Base-by-base conservation (phyloP, 1,140 invertebrate species). In the Penaeus vannamei region DNA sequence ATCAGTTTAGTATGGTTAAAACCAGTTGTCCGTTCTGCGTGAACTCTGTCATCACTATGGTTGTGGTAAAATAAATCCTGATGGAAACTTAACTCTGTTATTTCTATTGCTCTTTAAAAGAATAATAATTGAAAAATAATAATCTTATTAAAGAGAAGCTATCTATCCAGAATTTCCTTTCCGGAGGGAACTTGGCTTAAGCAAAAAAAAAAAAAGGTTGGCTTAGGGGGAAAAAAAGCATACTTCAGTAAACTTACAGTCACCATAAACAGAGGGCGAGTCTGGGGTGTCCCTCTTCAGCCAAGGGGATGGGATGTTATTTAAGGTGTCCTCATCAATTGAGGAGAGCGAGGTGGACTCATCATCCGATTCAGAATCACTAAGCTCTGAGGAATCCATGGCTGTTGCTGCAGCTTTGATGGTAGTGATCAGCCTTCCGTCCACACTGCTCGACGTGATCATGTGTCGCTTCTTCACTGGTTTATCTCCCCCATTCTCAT, bases 381-480 rank as follows among this genome's bases (percentile, higher is more conserved):
- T 88, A 60, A 90, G 69, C 29, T 90, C 90, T 0, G 82, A 87
- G 19, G 59, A 69, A 61, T 90, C 90, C 59, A 80, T 59, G 23
- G 60, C 84, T n/a, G 76, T 84, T n/a, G 66, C 84, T 23, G 88
- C 77, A 23, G 88, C 88, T 62, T 90, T 87, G 59, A 91, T 91
- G 86, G 91, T 91, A 20, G 89, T 91, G 81, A 91, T 89, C 7
- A 91, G 87, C 32, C 90, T 84, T 19, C 90, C 90, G 61, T 91
- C 90, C 23, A 87, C 85, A 66, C 87, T 91, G 66, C 86, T 91
- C 14, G 90, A 91, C 8, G 90, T 91, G 32, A 91, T 88, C 84
- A 91, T 87, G 46, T 89, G 90, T 5, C 89, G 90, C 32, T 89
- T 89, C 72, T 91, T 91, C 14, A 90, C 79, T 23, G 85, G 90